These are phyloP conservation scores for Apomyelois bistriatella DNA, from an alignment of 2,888 invertebrate species.

Conservation along the genomic window DNA sequence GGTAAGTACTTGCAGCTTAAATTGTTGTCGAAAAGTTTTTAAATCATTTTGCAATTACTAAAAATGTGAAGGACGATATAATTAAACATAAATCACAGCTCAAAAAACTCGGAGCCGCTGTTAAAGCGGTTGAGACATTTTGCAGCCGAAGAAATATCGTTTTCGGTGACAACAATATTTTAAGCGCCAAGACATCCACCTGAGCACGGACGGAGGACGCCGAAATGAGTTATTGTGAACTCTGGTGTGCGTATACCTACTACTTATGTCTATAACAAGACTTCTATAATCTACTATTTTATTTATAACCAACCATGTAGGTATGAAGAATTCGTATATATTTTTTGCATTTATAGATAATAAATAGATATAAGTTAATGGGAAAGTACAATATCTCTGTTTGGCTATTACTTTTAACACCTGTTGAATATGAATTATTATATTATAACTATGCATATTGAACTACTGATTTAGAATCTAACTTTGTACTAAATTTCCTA, in stretches of 20 bases:
- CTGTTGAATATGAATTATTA: no score
- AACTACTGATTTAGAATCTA: no score
- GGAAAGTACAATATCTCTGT: no score
- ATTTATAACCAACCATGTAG: background rate
- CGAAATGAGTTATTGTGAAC: conserved; percentile 55
- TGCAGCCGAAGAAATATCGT: conserved; percentile 63
- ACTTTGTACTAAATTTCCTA: no score
- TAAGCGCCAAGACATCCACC: conserved; percentile 59
- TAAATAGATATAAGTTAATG: no score
- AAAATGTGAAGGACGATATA: conserved; percentile 60
- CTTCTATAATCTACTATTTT: background rate
- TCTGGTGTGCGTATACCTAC: conserved; percentile 14
- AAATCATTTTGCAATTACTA: conserved; percentile 50
- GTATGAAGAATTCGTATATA: no score
- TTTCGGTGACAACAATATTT: conserved; percentile 66
- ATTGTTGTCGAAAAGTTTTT: conserved; percentile 40
- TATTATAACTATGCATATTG: no score
- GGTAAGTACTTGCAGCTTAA: conserved; percentile 16
- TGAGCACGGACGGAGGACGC: conserved; percentile 53
- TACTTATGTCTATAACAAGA: conserved; percentile 11
- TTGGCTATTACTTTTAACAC: no score
- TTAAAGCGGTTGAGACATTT: conserved; percentile 57
- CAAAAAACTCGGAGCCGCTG: conserved; percentile 50
- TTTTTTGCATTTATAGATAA: no score
- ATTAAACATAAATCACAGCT: conserved; percentile 71